Percentiles rank a stretch among this genome's conserved stretches.
phyloP scores from a whole-genome alignment of 2,888 invertebrate species.

The Trachelus stipa region DNA sequence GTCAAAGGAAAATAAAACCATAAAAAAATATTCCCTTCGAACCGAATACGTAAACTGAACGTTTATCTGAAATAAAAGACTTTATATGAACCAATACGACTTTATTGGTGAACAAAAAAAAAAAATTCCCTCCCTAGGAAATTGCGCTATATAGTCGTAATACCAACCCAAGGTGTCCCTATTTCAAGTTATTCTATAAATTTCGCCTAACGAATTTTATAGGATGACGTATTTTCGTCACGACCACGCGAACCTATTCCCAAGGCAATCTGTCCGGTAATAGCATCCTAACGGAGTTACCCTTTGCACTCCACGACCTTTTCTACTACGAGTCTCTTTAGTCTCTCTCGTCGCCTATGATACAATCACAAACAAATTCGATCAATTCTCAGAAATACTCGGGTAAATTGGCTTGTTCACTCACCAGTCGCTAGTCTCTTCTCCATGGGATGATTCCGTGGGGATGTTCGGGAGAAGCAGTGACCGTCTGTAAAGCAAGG shows the following conservation, averaged over 20 bases:
- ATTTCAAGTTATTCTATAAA: constrained; percentile 19
- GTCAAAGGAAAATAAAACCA: background rate
- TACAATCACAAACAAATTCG: constrained; percentile 42
- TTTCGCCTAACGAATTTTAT: constrained; percentile 34
- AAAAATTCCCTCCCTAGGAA: background rate
- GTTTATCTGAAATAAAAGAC: background rate
- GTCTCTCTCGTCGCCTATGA: constrained; percentile 27
- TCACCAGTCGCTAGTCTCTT: constrained; percentile 15
- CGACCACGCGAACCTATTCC: constrained; percentile 41
- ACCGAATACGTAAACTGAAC: background rate
- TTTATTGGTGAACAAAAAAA: background rate
- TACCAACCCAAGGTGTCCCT: background rate
- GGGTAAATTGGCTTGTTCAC: constrained; percentile 32
- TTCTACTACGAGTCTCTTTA: constrained; percentile 21
- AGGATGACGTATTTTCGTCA: constrained; percentile 32
- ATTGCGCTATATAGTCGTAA: background rate
- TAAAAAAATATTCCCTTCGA: background rate
- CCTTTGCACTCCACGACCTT: constrained; percentile 32
- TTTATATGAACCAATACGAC: background rate
- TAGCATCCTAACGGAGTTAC: constrained; percentile 44
- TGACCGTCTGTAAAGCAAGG: constrained; percentile 7
- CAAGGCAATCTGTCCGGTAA: constrained; percentile 46
- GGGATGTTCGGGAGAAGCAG: background rate
- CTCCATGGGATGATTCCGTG: background rate
- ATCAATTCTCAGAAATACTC: constrained; percentile 39